Percentiles rank a stretch among this genome's conserved stretches.
These are phyloP conservation scores for Cyprinus carpio DNA, from an alignment of 2,113 vertebrate species.

Conservation along the genomic window DNA sequence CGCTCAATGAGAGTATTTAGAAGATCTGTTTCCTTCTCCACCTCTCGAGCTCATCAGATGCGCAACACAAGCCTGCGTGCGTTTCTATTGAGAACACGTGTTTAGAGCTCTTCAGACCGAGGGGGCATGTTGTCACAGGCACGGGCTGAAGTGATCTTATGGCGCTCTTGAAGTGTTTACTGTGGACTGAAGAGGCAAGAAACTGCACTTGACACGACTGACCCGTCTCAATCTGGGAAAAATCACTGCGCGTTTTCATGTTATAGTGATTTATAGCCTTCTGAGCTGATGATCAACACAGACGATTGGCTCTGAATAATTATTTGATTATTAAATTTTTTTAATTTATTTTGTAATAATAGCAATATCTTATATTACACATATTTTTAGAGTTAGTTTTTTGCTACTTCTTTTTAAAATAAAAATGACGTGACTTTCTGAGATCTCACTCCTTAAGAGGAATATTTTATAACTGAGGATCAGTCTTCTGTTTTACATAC, in stretches of 20 bases:
- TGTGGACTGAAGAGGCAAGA: neutral
- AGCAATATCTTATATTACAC: neutral
- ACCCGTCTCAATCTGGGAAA: neutral
- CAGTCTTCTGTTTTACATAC: neutral
- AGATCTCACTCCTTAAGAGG: neutral
- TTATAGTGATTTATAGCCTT: too few relatives aligned
- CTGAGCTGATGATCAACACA: neutral
- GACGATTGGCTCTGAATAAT: neutral
- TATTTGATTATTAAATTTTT: too few relatives aligned
- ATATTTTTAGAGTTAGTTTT: neutral
- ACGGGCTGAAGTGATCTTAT: neutral
- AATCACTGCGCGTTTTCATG: too few relatives aligned
- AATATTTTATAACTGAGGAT: neutral
- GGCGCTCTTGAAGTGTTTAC: neutral
- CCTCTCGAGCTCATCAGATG: constrained; percentile 45
- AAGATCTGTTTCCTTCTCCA: constrained; percentile 64
- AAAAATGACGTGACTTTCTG: too few relatives aligned
- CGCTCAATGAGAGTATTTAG: constrained; percentile 70
- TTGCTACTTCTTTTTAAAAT: too few relatives aligned
- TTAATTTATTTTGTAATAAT: too few relatives aligned
- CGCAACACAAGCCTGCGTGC: constrained; percentile 49
- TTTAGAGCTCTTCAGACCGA: neutral
- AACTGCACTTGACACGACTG: neutral
- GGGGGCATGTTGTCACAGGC: too few relatives aligned
- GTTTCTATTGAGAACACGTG: constrained; percentile 69